Percentiles rank a stretch among this genome's conserved stretches.
These are phyloP conservation scores for Colaptes auratus DNA, from an alignment of 2,113 vertebrate genomes.

Conservation along the genomic window DNA sequence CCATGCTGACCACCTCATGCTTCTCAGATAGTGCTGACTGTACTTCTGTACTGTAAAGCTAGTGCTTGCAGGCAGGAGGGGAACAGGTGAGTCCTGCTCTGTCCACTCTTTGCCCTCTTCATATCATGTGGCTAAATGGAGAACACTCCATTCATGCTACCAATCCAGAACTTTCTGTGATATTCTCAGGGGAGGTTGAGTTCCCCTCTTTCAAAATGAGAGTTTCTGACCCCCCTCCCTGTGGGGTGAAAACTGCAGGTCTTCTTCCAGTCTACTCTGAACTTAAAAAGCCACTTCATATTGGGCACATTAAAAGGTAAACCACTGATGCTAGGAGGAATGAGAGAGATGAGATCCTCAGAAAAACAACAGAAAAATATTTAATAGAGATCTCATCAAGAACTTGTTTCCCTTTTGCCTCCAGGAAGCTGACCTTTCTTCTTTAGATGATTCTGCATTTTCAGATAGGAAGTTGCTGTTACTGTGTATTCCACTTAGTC, in stretches of 20 bases:
- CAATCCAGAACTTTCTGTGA: neutral
- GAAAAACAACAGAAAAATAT: neutral
- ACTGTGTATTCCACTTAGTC: neutral
- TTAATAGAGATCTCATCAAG: neutral
- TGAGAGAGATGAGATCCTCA: neutral
- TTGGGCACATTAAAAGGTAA: neutral
- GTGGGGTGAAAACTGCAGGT: neutral
- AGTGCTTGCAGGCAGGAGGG: neutral
- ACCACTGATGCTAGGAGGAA: neutral
- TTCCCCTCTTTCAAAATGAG: neutral
- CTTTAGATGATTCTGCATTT: neutral
- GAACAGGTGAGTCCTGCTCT: neutral
- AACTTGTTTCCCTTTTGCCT: neutral
- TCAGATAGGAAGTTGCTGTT: neutral
- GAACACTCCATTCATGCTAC: neutral
- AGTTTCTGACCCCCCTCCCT: neutral
- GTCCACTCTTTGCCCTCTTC: neutral
- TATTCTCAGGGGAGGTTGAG: neutral
- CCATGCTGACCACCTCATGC: neutral
- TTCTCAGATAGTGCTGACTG: neutral
- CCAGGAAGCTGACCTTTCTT: neutral
- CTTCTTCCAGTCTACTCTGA: neutral
- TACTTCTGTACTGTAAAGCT: neutral
- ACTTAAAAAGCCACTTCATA: neutral
- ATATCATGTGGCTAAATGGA: neutral